Percentiles rank a stretch among this genome's conserved stretches.
Evolutionary conservation across 2,113 vertebrate genomes (phyloP).

Genomic region (Callithrix jacchus): DNA sequence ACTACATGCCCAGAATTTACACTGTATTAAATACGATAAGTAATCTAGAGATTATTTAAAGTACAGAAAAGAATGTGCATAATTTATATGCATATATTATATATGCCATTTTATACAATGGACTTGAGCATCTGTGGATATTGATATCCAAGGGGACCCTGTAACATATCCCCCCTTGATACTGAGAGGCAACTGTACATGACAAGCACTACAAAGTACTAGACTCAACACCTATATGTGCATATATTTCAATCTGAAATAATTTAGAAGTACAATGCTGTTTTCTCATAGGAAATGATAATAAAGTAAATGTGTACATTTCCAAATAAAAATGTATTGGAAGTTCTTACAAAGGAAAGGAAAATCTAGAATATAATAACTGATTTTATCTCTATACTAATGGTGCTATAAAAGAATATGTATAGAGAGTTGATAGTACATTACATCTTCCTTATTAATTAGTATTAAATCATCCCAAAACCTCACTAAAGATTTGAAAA

Average conservation of each 20-base stretch:
- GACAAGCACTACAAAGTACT: background rate
- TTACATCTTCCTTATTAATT: conserved; percentile 11
- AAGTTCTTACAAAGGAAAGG: conserved; percentile 24
- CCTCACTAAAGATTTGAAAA: conserved; percentile 59
- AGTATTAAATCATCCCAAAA: background rate
- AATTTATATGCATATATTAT: background rate
- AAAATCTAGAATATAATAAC: background rate
- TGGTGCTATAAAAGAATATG: background rate
- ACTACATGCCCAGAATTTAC: background rate
- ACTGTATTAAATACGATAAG: background rate
- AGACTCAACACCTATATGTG: background rate
- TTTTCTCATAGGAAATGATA: background rate
- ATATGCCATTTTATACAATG: background rate
- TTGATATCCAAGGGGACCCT: background rate
- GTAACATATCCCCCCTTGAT: background rate
- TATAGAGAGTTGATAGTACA: background rate
- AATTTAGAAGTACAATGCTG: background rate
- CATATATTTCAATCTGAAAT: background rate
- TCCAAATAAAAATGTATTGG: background rate
- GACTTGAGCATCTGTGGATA: background rate
- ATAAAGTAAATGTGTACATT: background rate
- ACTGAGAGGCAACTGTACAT: background rate
- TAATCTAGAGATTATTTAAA: background rate
- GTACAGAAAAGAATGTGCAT: background rate
- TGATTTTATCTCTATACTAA: background rate